Percentiles rank a stretch among this genome's conserved stretches.
These are phyloP conservation scores for Drosophila cognata DNA, from an alignment of 2,888 invertebrate species.

Conservation along the genomic window DNA sequence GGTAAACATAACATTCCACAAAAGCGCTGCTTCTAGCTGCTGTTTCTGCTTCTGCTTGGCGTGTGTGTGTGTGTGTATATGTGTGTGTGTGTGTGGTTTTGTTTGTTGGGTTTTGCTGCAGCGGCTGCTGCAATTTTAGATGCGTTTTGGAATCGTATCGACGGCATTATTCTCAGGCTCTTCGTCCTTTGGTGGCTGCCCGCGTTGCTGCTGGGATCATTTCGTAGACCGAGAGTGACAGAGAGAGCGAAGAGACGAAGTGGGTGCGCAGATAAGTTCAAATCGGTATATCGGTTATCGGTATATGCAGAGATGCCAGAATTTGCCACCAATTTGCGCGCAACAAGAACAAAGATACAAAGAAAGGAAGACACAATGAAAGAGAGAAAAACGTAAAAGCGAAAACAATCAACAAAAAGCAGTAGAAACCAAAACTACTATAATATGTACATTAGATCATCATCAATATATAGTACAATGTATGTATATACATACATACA, in stretches of 20 bases:
- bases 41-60: conserved; percentile 30
- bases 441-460: conserved; percentile 7
- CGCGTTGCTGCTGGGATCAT: conserved; percentile 74
- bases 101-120: conserved; percentile 24
- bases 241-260: conserved; percentile 7
- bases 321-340: conserved; percentile 48
- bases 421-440: conserved; percentile 37
- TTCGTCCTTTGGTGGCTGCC: conserved; percentile 83
- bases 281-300: conserved; percentile 15
- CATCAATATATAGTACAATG: conserved; percentile 3
- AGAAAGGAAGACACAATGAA: conserved; percentile 59
- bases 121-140: conserved; percentile 61
- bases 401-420: conserved; percentile 64
- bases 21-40: conserved; percentile 18
- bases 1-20: conserved; percentile 17
- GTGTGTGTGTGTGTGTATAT: conserved; percentile 17
- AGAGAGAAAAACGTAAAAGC: conserved; percentile 61
- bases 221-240: background rate
- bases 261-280: conserved; percentile 11
- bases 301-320: conserved; percentile 51
- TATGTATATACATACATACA: background rate
- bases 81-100: conserved; percentile 11
- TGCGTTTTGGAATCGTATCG: conserved; percentile 81
- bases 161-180: conserved; percentile 82
- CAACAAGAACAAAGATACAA: conserved; percentile 58